A percentile compares a stretch with the other conserved stretches of the same genome.
Evolutionary conservation across 2,797 vertebrate species (phyloP).

Genomic region (Phataginus tricuspis): DNA sequence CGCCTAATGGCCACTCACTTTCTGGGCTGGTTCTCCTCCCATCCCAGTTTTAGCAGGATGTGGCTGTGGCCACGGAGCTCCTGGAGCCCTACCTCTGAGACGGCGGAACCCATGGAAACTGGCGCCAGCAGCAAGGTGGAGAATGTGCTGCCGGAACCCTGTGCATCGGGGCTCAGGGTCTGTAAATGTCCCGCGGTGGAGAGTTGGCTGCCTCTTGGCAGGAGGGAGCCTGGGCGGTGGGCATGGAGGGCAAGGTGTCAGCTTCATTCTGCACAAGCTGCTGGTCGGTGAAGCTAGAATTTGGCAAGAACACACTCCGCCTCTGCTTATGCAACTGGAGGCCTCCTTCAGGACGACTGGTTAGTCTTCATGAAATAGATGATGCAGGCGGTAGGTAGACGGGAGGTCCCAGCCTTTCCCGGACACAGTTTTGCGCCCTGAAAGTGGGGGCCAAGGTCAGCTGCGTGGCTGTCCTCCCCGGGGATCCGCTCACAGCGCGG

Average conservation of each 20-base stretch:
- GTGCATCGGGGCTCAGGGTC: slow-evolving; percentile 88
- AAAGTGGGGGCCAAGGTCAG: slow-evolving; percentile 95
- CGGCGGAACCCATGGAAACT: slow-evolving; percentile 89
- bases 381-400: slow-evolving; percentile 96
- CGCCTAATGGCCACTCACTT: background rate
- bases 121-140: slow-evolving; percentile 91
- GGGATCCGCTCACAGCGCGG: slow-evolving; percentile 94
- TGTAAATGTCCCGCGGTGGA: slow-evolving; percentile 90
- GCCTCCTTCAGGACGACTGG: slow-evolving; percentile 90
- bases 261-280: slow-evolving; percentile 94
- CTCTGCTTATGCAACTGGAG: slow-evolving; percentile 94
- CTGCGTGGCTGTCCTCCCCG: slow-evolving; percentile 92
- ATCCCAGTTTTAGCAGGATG: slow-evolving; percentile 85
- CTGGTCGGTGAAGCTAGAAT: slow-evolving; percentile 96
- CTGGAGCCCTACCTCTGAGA: slow-evolving; percentile 92
- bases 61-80: slow-evolving; percentile 92
- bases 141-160: slow-evolving; percentile 91
- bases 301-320: slow-evolving; percentile 91
- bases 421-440: slow-evolving; percentile 94
- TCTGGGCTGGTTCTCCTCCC: background rate
- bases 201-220: slow-evolving; percentile 86
- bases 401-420: slow-evolving; percentile 92
- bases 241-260: slow-evolving; percentile 90
- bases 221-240: slow-evolving; percentile 83
- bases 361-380: slow-evolving; percentile 95